A percentile compares a stretch with the other conserved stretches of the same genome.
Conservation (phyloP, 2,888 invertebrate species). For the Camptogramma bilineatum region DNA sequence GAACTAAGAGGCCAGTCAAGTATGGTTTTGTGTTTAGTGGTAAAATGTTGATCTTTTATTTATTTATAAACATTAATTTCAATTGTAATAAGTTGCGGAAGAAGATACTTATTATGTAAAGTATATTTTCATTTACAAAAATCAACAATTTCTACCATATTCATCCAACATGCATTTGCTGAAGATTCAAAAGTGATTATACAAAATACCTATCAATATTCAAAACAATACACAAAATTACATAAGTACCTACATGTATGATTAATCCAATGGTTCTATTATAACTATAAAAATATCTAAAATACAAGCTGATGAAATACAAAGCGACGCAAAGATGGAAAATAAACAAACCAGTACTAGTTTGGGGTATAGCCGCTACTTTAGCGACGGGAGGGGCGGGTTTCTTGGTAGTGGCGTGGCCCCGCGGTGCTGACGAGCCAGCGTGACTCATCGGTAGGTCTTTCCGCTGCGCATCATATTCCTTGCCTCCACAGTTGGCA, state of each 20-base stretch:
- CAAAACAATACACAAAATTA: background rate
- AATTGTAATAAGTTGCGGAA: background rate
- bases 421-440: conserved; percentile 83
- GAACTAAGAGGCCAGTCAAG: too few relatives aligned
- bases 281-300: conserved; percentile 13
- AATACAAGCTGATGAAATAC: conserved; percentile 28
- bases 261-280: conserved; percentile 58
- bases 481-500: conserved; percentile 98
- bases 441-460: conserved; percentile 94
- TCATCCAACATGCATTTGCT: background rate
- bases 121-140: background rate
- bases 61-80: conserved; percentile 6
- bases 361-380: conserved; percentile 87
- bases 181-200: background rate
- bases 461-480: conserved; percentile 96
- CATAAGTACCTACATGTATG: too few relatives aligned
- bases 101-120: background rate
- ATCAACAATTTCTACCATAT: background rate
- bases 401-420: conserved; percentile 71
- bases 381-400: conserved; percentile 82
- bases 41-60: conserved; percentile 16
- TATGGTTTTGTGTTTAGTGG: background rate
- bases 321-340: conserved; percentile 49
- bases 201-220: background rate
- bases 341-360: conserved; percentile 79